Evolutionary conservation across 2,888 invertebrate species (phyloP).

Genomic region (Caenorhabditis drosophilae): DNA sequence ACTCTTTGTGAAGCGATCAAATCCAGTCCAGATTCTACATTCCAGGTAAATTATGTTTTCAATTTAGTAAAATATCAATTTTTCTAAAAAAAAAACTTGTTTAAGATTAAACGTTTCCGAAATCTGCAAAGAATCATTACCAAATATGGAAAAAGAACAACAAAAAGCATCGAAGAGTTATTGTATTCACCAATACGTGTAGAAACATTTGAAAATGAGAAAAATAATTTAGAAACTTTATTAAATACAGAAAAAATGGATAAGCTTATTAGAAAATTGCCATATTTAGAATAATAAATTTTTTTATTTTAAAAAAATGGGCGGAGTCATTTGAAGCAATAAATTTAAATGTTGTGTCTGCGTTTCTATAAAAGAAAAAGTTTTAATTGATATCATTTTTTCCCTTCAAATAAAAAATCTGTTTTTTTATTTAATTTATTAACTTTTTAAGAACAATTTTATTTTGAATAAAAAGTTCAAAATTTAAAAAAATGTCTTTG

Average conservation of each 20-base stretch:
- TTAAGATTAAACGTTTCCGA: conserved; percentile 39
- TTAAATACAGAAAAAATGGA: conserved; percentile 14
- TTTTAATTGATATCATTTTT: too few species aligned
- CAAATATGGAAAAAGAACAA: conserved; percentile 27
- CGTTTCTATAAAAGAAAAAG: too few species aligned
- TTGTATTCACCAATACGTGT: conserved; percentile 21
- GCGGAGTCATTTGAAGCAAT: too few species aligned
- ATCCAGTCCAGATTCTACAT: conserved; percentile 10
- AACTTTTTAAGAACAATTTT: too few species aligned
- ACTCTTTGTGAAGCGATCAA: conserved; percentile 30
- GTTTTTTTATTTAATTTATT: too few species aligned
- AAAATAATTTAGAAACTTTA: neutral
- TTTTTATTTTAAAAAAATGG: neutral
- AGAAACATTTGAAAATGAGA: neutral
- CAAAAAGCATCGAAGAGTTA: conserved; percentile 31
- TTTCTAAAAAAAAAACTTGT: neutral
- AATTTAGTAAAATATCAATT: neutral
- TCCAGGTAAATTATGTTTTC: conserved; percentile 9
- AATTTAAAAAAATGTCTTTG: too few species aligned
- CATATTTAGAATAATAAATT: conserved; percentile 13
- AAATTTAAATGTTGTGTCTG: too few species aligned
- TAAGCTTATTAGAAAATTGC: conserved; percentile 23
- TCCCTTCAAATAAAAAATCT: too few species aligned
- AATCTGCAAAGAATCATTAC: conserved; percentile 37
- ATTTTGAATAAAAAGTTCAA: too few species aligned